Conservation (phyloP, 2,113 vertebrate species). For the Lamprotornis superbus region DNA sequence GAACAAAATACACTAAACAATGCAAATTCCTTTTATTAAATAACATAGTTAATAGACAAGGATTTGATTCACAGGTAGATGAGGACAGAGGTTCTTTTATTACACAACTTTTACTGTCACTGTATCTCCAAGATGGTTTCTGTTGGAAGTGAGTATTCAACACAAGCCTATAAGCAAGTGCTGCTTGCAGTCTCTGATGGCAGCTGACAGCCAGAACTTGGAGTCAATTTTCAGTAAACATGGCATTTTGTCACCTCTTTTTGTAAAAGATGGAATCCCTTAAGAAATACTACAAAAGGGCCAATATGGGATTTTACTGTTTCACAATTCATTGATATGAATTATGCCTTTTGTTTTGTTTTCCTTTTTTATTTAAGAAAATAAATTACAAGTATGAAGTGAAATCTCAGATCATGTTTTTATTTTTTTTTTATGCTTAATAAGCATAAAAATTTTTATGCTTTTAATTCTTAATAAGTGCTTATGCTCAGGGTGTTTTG, state of each 20-base stretch:
- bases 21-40: background rate
- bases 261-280: background rate
- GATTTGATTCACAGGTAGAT: background rate
- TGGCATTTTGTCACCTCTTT: background rate
- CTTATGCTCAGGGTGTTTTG: background rate
- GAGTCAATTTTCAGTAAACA: background rate
- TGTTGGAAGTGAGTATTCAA: background rate
- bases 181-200: background rate
- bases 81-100: background rate
- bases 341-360: background rate
- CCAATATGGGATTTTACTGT: background rate
- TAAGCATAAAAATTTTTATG: too few species aligned
- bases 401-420: background rate
- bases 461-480: background rate
- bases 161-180: background rate
- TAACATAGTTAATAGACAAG: background rate
- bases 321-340: background rate
- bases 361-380: background rate
- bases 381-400: background rate
- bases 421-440: background rate
- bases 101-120: background rate
- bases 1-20: background rate
- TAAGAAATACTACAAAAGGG: background rate
- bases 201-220: background rate
- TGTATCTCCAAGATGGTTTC: background rate